Percentiles rank a stretch among this genome's conserved stretches.
Conservation (phyloP, 2,888 invertebrate species). For the Eudasyphora cyanicolor region DNA sequence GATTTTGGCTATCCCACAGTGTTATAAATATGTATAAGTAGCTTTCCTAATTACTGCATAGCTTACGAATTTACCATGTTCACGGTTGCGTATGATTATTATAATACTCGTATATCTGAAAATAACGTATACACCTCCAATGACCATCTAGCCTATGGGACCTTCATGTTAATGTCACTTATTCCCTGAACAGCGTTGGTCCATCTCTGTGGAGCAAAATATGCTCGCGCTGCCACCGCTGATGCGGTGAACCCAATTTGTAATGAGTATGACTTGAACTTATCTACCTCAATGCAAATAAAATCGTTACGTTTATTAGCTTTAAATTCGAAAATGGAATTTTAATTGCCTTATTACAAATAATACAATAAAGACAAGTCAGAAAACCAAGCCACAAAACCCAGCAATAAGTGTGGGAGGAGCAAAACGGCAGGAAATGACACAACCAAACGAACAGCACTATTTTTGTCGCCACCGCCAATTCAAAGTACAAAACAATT, state of each 20-base stretch:
- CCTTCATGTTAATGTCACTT: background rate
- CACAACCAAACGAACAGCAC: background rate
- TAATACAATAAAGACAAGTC: background rate
- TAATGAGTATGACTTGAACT: slow-evolving; percentile 33
- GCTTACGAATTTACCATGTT: too few relatives aligned
- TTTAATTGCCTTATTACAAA: slow-evolving; percentile 36
- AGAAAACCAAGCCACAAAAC: background rate
- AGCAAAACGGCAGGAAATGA: background rate
- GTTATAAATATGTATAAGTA: too few relatives aligned
- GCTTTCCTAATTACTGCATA: too few relatives aligned
- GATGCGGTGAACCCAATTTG: background rate
- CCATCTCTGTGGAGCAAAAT: background rate
- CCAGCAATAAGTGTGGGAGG: background rate
- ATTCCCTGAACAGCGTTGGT: background rate
- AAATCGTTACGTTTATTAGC: slow-evolving; percentile 33
- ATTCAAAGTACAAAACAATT: background rate
- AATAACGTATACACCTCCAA: background rate
- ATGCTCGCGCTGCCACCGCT: background rate
- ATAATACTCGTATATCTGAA: background rate
- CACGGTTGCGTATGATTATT: background rate
- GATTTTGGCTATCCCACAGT: too few relatives aligned
- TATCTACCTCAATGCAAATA: slow-evolving; percentile 23
- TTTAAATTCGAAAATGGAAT: slow-evolving; percentile 37
- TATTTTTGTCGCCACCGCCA: background rate
- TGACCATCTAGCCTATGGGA: background rate